Percentiles rank a stretch among this genome's conserved stretches.
Conservation (phyloP, 2,888 invertebrate species). For the Drosophila mimetica region DNA sequence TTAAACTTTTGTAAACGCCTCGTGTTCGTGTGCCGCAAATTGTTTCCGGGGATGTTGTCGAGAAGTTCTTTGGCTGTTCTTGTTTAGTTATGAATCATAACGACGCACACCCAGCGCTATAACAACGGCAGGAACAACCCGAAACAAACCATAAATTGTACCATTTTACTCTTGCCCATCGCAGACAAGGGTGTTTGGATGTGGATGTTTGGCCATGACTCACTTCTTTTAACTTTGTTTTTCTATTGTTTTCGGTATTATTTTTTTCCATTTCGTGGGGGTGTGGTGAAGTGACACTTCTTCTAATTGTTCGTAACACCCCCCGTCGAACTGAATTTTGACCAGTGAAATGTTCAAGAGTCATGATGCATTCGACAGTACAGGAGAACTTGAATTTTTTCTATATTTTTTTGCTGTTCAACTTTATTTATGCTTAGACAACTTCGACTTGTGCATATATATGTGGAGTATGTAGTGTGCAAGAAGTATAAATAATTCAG, state of each 20-base stretch:
- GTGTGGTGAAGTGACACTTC: constrained; percentile 64
- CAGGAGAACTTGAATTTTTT: constrained; percentile 16
- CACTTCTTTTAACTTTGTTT: constrained; percentile 25
- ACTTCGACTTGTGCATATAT: constrained; percentile 60
- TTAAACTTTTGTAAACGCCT: constrained; percentile 75
- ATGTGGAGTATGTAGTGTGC: constrained; percentile 58
- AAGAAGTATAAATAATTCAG: constrained; percentile 79
- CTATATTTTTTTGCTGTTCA: constrained; percentile 18
- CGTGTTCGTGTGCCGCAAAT: constrained; percentile 74
- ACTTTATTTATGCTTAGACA: constrained; percentile 34
- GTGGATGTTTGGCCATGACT: constrained; percentile 40
- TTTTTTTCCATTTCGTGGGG: constrained; percentile 12
- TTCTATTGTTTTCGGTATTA: constrained; percentile 18
- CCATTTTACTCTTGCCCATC: constrained; percentile 26
- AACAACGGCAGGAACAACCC: constrained; percentile 35
- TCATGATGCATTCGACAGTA: constrained; percentile 61
- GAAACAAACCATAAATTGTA: constrained; percentile 65
- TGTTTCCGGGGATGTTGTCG: constrained; percentile 77
- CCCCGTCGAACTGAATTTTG: constrained; percentile 17
- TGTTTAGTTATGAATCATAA: constrained; percentile 78
- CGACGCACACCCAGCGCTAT: constrained; percentile 53
- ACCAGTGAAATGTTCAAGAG: constrained; percentile 64
- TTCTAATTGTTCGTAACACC: constrained; percentile 57
- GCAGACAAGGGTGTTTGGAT: constrained; percentile 39
- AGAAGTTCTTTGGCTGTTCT: constrained; percentile 54